Percentiles rank a stretch among this genome's conserved stretches.
These are phyloP conservation scores for Drosophila oshimai DNA, from an alignment of 1,140 invertebrate genomes.

Conservation along the genomic window DNA sequence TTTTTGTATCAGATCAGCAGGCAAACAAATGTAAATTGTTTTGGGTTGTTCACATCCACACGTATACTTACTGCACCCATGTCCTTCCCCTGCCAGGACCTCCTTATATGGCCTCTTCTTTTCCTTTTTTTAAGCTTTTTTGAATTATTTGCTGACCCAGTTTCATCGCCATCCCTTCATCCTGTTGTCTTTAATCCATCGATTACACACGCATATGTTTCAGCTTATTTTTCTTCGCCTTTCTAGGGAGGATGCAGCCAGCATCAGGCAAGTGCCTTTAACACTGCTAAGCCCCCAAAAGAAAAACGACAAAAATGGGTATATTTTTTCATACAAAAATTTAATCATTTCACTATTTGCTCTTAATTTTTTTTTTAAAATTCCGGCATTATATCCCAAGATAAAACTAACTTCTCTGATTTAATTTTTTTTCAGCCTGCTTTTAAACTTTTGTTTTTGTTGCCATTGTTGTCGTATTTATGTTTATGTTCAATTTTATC, in stretches of 20 bases:
- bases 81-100: too few species aligned
- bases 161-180: slow-evolving; percentile 31
- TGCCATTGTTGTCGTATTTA: slow-evolving; percentile 46
- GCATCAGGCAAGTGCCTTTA: slow-evolving; percentile 26
- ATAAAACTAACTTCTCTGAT: slow-evolving; percentile 42
- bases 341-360: slow-evolving; percentile 58
- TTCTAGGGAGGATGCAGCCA: slow-evolving; percentile 23
- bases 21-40: too few species aligned
- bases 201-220: slow-evolving; percentile 78
- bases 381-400: slow-evolving; percentile 18
- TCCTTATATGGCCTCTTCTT: slow-evolving; percentile 22
- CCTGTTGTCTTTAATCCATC: too few species aligned
- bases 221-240: slow-evolving; percentile 80
- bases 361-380: slow-evolving; percentile 29
- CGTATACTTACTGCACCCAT: neutral
- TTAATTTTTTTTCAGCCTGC: neutral
- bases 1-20: too few species aligned
- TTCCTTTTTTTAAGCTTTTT: slow-evolving; percentile 60
- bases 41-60: too few species aligned
- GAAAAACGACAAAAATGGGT: slow-evolving; percentile 28
- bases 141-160: slow-evolving; percentile 78
- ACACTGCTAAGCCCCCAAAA: slow-evolving; percentile 20
- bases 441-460: slow-evolving; percentile 16
- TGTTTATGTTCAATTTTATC: slow-evolving; percentile 43
- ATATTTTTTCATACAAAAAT: slow-evolving; percentile 63